Base-by-base conservation (phyloP, 1,140 invertebrate genomes). In the Ylistrum balloti region DNA sequence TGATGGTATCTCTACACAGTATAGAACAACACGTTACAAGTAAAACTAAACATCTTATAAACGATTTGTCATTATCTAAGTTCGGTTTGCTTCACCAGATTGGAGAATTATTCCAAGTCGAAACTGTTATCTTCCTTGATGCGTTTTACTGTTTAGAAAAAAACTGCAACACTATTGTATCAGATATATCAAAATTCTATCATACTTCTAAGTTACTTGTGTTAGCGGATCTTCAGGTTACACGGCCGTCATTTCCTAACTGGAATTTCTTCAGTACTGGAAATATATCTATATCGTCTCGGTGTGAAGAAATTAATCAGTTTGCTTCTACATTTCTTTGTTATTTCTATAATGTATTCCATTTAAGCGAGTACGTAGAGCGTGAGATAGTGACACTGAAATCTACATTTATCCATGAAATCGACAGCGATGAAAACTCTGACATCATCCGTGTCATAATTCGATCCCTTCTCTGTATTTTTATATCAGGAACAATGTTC, bases 401-500 rank as follows among this genome's bases (percentile, higher is more conserved):
- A 48, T 86, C 86, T 33, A 33, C 20, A 86, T 86, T 86, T 86
- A n/a, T 86, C 0, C 3, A 5, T 2, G 86, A 33, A 86, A 33
- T 86, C 33, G 86, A 86, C 33, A 86, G 17, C n/a, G 33, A 86
- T 33, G 33, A 34, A 86, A n/a, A 9, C 33, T 86, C 22, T 5
- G 33, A 34, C 15, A 86, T 86, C 20, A 11, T 38, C 0, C 33
- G 86, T 33, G 86, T 86, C 5, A 20, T 86, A 5, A 38, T 86
- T 7, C 38, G 86, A 33, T 90, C 86, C 33, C 33, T 90, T 34
- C 33, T 90, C 33, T 87, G 86, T 33, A 35, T 90, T 34, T 87
- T 90, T 74, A 86, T 90, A n/a, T 90, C 86, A 1, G 86, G 45
- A 11, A 87, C 87, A 33, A 33, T 90, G 0, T 90, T 90, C 34